Evolutionary conservation across 37 sponge, comb jelly and placozoan genomes (phyloP).

Genomic region (Agelas oroides): DNA sequence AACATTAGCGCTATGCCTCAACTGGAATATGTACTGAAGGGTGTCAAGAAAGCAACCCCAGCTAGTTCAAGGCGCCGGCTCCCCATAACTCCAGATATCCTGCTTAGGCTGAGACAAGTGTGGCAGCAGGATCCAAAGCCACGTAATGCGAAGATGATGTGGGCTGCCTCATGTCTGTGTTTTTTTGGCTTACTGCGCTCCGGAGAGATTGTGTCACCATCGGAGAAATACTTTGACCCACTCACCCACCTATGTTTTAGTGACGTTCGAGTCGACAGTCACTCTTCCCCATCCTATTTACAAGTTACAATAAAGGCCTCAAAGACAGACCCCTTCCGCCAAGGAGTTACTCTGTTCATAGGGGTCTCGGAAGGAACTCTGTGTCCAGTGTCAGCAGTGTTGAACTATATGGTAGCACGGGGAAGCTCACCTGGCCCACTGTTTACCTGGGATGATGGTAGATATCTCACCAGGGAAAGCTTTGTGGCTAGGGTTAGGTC

Average conservation of each 20-base stretch:
- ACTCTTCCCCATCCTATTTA: not conserved
- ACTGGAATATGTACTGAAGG: not conserved
- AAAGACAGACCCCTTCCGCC: constrained; percentile 46
- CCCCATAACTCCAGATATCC: no score
- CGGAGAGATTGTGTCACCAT: constrained; percentile 19
- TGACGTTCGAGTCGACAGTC: constrained; percentile 26
- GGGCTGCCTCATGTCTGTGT: constrained; percentile 32
- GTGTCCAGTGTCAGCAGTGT: constrained; percentile 40
- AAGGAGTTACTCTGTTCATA: constrained; percentile 28
- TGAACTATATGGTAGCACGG: constrained; percentile 25
- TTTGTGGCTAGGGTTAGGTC: constrained; percentile 12
- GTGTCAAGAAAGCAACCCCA: not conserved
- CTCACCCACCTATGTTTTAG: not conserved
- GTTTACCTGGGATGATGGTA: no score
- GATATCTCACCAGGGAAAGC: not conserved
- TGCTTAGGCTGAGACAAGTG: no score
- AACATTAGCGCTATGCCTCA: not conserved
- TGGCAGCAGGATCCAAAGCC: no score
- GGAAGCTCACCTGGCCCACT: constrained; percentile 15
- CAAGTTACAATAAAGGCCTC: constrained; percentile 26
- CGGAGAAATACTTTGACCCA: not conserved
- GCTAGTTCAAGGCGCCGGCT: no score
- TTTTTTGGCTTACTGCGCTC: constrained; percentile 56
- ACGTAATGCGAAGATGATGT: not conserved
- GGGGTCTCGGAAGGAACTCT: constrained; percentile 15